Percentiles rank a stretch among this genome's conserved stretches.
Evolutionary conservation across 2,888 invertebrate genomes (phyloP).

Genomic region (Trachelus tabidus): DNA sequence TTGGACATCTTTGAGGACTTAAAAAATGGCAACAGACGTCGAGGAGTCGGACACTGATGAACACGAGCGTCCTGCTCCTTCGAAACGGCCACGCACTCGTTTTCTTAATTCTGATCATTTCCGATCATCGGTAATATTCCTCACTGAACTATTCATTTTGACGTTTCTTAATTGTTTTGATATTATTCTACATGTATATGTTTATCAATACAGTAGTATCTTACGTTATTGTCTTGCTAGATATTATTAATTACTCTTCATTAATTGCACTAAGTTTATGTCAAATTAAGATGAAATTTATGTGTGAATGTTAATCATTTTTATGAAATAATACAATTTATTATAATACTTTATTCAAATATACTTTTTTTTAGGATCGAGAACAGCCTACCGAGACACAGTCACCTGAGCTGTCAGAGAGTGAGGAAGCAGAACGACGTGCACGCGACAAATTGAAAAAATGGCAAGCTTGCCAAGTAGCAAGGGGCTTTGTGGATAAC

Average conservation of each 20-base stretch:
- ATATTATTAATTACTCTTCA: not conserved
- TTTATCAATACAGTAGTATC: not conserved
- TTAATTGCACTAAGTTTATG: not conserved
- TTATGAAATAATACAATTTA: not conserved
- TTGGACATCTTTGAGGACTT: not conserved
- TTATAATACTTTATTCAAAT: not conserved
- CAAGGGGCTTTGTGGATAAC: conserved; percentile 77
- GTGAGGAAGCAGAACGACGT: conserved; percentile 47
- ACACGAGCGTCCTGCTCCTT: conserved; percentile 52
- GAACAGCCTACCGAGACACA: not conserved
- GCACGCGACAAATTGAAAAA: conserved; percentile 59
- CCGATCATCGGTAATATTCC: not conserved
- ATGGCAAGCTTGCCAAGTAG: conserved; percentile 78
- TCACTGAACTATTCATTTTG: not conserved
- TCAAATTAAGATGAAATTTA: not conserved
- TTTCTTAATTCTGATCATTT: conserved; percentile 19
- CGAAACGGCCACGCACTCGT: conserved; percentile 51
- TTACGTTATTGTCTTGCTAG: not conserved
- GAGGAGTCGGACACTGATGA: conserved; percentile 61
- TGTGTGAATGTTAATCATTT: not conserved
- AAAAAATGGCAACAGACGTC: conserved; percentile 59
- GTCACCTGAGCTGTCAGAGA: conserved; percentile 15
- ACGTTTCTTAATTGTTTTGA: not conserved
- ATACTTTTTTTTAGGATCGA: conserved; percentile 7
- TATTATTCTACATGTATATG: not conserved